A percentile compares a stretch with the other conserved stretches of the same genome.
These are phyloP conservation scores for Pomatorhinus ruficollis DNA, from an alignment of 2,113 vertebrate genomes.

Conservation along the genomic window DNA sequence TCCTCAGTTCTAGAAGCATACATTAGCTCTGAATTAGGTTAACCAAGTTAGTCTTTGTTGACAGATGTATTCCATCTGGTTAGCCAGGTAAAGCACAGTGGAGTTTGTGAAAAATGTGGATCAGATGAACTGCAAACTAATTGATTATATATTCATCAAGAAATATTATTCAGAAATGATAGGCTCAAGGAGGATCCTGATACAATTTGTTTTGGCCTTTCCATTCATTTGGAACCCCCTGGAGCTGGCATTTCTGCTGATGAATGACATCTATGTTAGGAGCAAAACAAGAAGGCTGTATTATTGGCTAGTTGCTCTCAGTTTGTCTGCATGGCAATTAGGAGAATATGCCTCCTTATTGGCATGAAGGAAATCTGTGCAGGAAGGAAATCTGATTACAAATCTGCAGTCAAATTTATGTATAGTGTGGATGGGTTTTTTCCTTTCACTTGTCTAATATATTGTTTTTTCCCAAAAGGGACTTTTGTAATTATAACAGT, in stretches of 20 bases:
- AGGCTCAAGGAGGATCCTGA: neutral
- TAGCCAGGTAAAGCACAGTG: neutral
- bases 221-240: neutral
- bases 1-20: neutral
- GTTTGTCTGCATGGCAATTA: neutral
- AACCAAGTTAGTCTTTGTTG: neutral
- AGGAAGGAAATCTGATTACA: neutral
- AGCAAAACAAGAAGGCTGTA: neutral
- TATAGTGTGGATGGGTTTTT: neutral
- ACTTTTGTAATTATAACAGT: neutral
- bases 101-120: neutral
- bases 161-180: neutral
- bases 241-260: neutral
- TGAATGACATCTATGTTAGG: neutral
- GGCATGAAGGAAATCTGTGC: neutral
- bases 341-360: neutral
- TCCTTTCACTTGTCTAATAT: neutral
- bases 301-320: neutral
- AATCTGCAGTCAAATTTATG: neutral
- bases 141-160: neutral
- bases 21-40: neutral
- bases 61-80: neutral
- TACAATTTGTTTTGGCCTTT: neutral
- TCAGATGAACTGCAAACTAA: neutral
- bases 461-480: neutral